Evolutionary conservation across 1,140 invertebrate species (phyloP), one percentile per base, ranked within the genome.

Genomic region (Ladona fulva): DNA sequence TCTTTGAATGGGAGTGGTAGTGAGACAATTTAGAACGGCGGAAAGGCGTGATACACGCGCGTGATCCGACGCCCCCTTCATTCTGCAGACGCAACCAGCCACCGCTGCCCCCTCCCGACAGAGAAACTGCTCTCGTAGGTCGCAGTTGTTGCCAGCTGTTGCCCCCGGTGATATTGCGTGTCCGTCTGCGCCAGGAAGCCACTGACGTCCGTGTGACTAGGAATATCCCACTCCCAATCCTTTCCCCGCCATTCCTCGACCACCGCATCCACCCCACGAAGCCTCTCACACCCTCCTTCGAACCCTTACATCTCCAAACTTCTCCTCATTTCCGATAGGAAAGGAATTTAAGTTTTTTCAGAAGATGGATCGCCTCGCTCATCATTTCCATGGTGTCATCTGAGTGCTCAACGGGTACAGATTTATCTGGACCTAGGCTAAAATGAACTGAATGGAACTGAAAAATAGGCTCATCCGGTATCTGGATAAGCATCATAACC

Each of bases 121-220:
- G 44, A 52, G 44, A 52, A 52, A 52, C 44, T 52, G 44, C 44
- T 52, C 44, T 52, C 52, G 16, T 16, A 66, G 52, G 12, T 66
- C 52, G 52, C 52, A 66, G 52, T 66, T 66, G 52, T 16, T 66
- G 52, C 52, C 52, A 66, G 52, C 52, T 66, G 52, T 66, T 66
- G n/a, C 52, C 52, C 44, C 16, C 12, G 52, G 3, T 66, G 52
- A 66, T 66, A 66, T 66, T 66, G 52, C 52, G 52, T 66, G 52
- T 66, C 52, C 44, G 44, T 52, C 44, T 52, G 44, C 19, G 44
- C 44, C 44, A 12, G 52, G 52, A 66, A 66, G 52, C 52, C 52
- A 52, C 44, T 52, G 44, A 52, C 44, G 52, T 66, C 52, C 52
- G 12, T 19, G 52, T 3, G 44, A 52, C 44, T 52, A 52, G 10